Base-by-base conservation (phyloP, 2,113 vertebrate species). In the Protomyctophum bolini region DNA sequence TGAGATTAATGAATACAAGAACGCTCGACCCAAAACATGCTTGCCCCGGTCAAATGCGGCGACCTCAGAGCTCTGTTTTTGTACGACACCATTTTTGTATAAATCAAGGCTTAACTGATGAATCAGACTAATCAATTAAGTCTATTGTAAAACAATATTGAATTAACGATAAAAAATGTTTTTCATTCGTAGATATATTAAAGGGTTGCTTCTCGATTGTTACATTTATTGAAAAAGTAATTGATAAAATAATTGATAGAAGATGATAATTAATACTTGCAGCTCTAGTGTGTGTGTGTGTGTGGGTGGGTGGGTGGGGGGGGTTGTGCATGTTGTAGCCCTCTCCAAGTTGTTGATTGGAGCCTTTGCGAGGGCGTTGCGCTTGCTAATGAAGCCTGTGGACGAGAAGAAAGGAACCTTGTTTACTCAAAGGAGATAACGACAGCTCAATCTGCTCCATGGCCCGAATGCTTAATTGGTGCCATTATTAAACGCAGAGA, bases 371-470 rank as follows among this genome's bases (percentile, higher is more conserved):
- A 58, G 63, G 6, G 80, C 81, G 81, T 70, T 68, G 14, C 75
- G 86, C 79, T 87, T 89, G 87, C 85, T 90, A 92, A 93, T 90
- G 88, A 88, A 90, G 86, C 78, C 7, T n/a, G 33, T 58, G 58
- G 60, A 70, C 63, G 82, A 54, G 79, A 84, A 90, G 80, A 89
- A 84, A 84, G 82, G 83, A 73, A 86, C 79, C 85, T 86, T 91
- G 91, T 91, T 92, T 91, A 89, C 83, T 84, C 86, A 74, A 73
- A 72, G 70, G 72, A 77, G 88, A 91, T 91, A 92, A 89, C 87
- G 90, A 87, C 82, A 83, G 80, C 89, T 90, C 82, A 87, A 88
- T 87, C 88, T 80, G 72, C 76, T 60, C 73, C 82, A 80, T 84
- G 89, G 89, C 83, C 87, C 64, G 88, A 88, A 91, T 92, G 21